Percentiles rank a stretch among this genome's conserved stretches.
Evolutionary conservation across 2,113 vertebrate genomes (phyloP).

Genomic region (Ammodytes marinus): DNA sequence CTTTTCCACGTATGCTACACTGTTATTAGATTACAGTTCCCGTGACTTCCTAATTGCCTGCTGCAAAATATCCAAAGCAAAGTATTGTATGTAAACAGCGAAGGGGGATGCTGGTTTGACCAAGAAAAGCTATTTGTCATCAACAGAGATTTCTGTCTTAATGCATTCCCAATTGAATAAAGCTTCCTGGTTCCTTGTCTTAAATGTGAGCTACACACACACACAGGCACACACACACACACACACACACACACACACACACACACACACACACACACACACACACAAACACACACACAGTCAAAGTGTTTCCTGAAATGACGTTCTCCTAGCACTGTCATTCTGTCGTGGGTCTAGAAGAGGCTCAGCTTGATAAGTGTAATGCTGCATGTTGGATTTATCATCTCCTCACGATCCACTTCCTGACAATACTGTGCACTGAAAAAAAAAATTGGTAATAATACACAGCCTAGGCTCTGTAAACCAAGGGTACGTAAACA

Average conservation of each 20-base stretch:
- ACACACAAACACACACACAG: too few species aligned
- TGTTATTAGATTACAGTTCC: conserved; percentile 72
- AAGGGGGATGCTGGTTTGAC: conserved; percentile 31
- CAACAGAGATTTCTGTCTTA: conserved; percentile 4
- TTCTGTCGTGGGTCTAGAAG: background rate
- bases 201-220: conserved; percentile 1
- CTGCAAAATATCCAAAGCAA: conserved; percentile 55
- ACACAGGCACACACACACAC: too few species aligned
- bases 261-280: too few species aligned
- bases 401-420: too few species aligned
- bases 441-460: too few species aligned
- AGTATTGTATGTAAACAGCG: conserved; percentile 35
- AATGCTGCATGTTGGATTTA: background rate
- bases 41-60: conserved; percentile 56
- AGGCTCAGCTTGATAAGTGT: background rate
- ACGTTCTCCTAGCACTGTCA: background rate
- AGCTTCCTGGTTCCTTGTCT: conserved; percentile 10
- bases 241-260: too few species aligned
- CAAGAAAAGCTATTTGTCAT: conserved; percentile 47
- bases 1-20: conserved; percentile 62
- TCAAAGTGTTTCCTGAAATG: background rate
- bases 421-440: too few species aligned
- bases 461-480: too few species aligned
- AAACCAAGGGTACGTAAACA: too few species aligned
- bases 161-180: conserved; percentile 23